Conservation (phyloP, 2,113 vertebrate genomes). For the Grallaria varia region DNA sequence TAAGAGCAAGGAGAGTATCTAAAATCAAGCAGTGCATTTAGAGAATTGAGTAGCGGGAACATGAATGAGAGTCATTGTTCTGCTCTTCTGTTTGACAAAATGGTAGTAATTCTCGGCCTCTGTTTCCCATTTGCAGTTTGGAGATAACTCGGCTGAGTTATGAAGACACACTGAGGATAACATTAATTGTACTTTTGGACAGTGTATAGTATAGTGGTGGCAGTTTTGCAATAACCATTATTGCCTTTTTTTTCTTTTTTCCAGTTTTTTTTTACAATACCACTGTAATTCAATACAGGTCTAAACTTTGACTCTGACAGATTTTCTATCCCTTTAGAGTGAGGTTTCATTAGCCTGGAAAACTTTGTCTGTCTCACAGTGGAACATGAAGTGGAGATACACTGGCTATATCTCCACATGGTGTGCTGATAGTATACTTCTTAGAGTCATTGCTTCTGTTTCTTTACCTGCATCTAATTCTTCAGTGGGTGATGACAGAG, state of each 20-base stretch:
- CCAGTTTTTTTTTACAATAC: background rate
- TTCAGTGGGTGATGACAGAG: background rate
- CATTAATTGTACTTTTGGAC: background rate
- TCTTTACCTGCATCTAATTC: constrained; percentile 9
- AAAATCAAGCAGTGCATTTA: background rate
- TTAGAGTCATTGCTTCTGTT: background rate
- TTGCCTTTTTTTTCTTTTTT: background rate
- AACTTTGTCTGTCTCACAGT: background rate
- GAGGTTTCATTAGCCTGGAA: background rate
- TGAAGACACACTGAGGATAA: background rate
- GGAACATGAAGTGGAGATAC: background rate
- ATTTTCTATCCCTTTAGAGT: background rate
- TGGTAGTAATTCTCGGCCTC: background rate
- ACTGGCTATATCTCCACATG: background rate
- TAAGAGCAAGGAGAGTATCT: background rate
- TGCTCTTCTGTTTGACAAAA: background rate
- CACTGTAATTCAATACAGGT: background rate
- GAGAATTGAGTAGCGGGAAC: background rate
- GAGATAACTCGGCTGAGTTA: background rate
- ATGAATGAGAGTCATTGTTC: background rate
- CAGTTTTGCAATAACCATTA: background rate
- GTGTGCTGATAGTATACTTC: background rate
- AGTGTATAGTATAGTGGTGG: background rate
- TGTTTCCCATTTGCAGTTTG: background rate
- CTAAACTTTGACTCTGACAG: background rate